Conservation (phyloP, 1,140 invertebrate genomes). For the Euwallacea similis region DNA sequence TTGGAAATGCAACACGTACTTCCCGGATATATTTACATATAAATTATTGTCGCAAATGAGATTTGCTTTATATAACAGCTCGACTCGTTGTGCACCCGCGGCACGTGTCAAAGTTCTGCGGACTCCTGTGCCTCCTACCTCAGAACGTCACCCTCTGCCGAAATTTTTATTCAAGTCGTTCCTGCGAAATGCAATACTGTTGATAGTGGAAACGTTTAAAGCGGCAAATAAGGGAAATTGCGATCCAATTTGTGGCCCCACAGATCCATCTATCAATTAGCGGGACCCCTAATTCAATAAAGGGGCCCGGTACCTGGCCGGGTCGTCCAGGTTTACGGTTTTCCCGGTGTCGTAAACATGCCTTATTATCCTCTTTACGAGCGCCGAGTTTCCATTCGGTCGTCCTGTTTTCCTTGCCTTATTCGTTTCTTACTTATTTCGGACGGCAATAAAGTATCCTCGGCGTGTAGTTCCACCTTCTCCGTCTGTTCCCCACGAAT, state of each 20-base stretch:
- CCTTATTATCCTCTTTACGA: constrained; percentile 49
- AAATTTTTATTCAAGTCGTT: neutral
- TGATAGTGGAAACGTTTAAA: neutral
- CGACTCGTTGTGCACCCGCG: constrained; percentile 41
- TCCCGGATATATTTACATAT: constrained; percentile 52
- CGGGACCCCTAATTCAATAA: constrained; percentile 29
- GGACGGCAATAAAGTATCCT: constrained; percentile 41
- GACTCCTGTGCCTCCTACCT: neutral
- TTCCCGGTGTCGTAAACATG: constrained; percentile 49
- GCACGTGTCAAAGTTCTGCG: constrained; percentile 48
- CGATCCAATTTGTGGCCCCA: constrained; percentile 17
- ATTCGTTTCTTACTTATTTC: constrained; percentile 42
- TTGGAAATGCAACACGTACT: constrained; percentile 48
- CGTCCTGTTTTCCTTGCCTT: constrained; percentile 30
- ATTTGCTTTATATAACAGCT: constrained; percentile 52
- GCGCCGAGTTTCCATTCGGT: constrained; percentile 29
- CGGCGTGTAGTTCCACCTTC: constrained; percentile 28
- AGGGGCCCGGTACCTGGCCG: constrained; percentile 25
- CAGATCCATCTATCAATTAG: constrained; percentile 35
- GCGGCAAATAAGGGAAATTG: neutral
- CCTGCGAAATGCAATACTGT: neutral
- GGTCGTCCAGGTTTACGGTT: constrained; percentile 22
- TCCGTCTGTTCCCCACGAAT: constrained; percentile 10
- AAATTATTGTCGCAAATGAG: constrained; percentile 54
- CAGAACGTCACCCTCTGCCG: neutral